Percentiles rank a stretch among this genome's conserved stretches.
These are phyloP conservation scores for Odontophorus gujanensis DNA, from an alignment of 2,113 vertebrate genomes.

Conservation along the genomic window DNA sequence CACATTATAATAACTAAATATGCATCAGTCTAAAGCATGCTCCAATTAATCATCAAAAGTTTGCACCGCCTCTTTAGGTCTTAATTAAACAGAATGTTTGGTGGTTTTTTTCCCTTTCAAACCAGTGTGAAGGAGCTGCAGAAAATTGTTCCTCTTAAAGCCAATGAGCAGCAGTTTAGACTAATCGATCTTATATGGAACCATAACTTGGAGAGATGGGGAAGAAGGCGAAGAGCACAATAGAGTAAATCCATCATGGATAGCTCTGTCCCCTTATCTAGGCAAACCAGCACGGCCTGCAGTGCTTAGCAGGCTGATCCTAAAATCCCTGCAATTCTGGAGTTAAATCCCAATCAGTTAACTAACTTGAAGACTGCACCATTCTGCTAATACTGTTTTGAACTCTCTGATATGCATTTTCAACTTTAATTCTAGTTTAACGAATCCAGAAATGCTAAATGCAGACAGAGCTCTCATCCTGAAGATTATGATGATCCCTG, in stretches of 20 bases:
- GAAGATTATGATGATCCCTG: not conserved
- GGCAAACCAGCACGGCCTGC: not conserved
- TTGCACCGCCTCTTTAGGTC: constrained; percentile 78
- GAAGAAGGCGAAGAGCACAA: not conserved
- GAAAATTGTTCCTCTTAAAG: constrained; percentile 59
- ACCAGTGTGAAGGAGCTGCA: constrained; percentile 55
- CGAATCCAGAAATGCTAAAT: not conserved
- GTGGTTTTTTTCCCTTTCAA: constrained; percentile 44
- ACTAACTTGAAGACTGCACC: not conserved
- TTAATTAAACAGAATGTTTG: constrained; percentile 79
- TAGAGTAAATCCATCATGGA: not conserved
- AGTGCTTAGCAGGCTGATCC: not conserved
- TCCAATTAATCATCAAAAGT: constrained; percentile 88
- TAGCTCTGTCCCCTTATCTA: not conserved
- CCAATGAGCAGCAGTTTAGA: constrained; percentile 54
- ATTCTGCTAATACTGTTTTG: not conserved
- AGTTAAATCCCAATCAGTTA: constrained; percentile 4
- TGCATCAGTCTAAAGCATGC: constrained; percentile 79
- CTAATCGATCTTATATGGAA: constrained; percentile 23
- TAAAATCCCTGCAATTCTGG: not conserved
- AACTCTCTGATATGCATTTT: not conserved
- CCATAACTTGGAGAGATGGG: not conserved
- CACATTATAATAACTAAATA: constrained; percentile 85
- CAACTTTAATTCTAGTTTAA: not conserved
- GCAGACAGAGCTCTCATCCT: not conserved